A percentile compares a stretch with the other conserved stretches of the same genome.
phyloP scores from a whole-genome alignment of 1,140 invertebrate species.

The Apis florea region DNA sequence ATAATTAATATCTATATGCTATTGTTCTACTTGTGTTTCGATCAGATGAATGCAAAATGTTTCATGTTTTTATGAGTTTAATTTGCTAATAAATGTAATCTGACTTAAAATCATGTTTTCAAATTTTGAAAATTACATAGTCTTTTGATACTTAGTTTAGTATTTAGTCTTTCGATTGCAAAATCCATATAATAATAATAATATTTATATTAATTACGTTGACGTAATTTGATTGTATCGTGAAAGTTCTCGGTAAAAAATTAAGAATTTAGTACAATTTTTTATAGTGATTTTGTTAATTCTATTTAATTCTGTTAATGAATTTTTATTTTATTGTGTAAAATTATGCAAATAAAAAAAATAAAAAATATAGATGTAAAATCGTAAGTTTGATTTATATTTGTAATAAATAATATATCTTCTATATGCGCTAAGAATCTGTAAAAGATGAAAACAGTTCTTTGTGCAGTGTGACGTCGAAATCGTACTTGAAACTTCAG shows the following conservation, averaged over 20 bases:
- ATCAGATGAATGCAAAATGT: not conserved
- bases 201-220: not conserved
- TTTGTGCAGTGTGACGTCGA: conserved; percentile 22
- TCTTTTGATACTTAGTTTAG: not conserved
- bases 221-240: not conserved
- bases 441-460: conserved; percentile 12
- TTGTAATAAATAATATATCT: not conserved
- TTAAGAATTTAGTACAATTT: not conserved
- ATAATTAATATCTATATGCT: not conserved
- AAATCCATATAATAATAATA: not conserved
- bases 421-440: not conserved
- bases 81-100: not conserved
- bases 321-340: not conserved
- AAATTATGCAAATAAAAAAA: not conserved
- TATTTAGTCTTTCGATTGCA: not conserved
- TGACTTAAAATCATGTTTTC: not conserved
- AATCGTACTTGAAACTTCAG: conserved; percentile 45
- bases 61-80: not conserved
- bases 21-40: not conserved
- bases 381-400: not conserved
- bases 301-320: not conserved
- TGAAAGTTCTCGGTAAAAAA: not conserved
- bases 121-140: not conserved
- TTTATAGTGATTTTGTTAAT: not conserved
- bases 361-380: no score